phyloP scores from a whole-genome alignment of 1,140 invertebrate genomes.

The Triops cancriformis region DNA sequence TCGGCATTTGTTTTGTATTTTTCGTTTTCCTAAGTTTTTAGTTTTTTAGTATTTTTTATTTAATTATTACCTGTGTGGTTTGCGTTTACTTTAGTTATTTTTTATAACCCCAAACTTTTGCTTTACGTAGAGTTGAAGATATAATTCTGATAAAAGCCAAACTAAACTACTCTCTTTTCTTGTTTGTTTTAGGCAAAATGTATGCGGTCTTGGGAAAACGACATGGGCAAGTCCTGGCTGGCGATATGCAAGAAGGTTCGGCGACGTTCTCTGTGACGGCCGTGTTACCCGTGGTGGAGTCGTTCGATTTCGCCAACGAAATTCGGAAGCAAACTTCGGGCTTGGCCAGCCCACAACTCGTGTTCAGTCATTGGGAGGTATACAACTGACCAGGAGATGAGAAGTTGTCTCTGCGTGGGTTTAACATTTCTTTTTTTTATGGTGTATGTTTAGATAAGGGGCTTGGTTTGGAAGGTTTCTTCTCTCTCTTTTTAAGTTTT shows the following conservation, averaged over 20 bases:
- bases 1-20: too few species aligned
- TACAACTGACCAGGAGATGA: conserved; percentile 33
- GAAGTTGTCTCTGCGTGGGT: neutral
- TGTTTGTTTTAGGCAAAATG: conserved; percentile 63
- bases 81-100: too few species aligned
- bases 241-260: conserved; percentile 79
- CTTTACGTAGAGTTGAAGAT: too few species aligned
- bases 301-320: conserved; percentile 88
- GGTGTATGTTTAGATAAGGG: neutral
- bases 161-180: neutral
- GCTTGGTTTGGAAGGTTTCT: neutral
- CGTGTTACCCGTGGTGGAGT: conserved; percentile 87
- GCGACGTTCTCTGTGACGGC: conserved; percentile 82
- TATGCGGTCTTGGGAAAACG: conserved; percentile 83
- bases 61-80: too few species aligned
- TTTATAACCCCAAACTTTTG: too few species aligned
- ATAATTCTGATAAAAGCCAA: too few species aligned
- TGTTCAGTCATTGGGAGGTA: conserved; percentile 97
- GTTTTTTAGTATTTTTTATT: too few species aligned
- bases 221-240: conserved; percentile 76
- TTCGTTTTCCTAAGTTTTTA: too few species aligned
- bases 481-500: neutral
- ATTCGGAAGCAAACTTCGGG: conserved; percentile 91
- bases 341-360: conserved; percentile 84
- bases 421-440: neutral